These are phyloP conservation scores for Zaprionus lineosus DNA, from an alignment of 2,888 invertebrate genomes.

Conservation along the genomic window DNA sequence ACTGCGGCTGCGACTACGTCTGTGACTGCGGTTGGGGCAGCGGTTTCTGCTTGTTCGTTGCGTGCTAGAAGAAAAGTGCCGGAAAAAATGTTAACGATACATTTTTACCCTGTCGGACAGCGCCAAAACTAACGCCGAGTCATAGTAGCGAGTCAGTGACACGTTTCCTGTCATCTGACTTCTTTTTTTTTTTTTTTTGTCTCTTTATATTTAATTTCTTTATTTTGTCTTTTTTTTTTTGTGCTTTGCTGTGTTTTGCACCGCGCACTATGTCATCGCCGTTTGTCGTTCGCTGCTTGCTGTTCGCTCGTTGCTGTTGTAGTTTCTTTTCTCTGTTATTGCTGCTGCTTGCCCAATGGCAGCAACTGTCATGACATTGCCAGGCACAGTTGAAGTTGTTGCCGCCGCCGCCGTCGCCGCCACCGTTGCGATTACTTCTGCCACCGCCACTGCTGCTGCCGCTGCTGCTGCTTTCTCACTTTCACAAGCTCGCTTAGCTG, in stretches of 20 bases:
- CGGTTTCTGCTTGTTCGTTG: slow-evolving; percentile 42
- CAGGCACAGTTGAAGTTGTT: too few species aligned
- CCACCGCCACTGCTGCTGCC: too few species aligned
- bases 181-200: slow-evolving; percentile 21
- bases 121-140: slow-evolving; percentile 67
- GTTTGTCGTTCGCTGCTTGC: slow-evolving; percentile 28
- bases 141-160: slow-evolving; percentile 60
- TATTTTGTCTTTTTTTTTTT: slow-evolving; percentile 25
- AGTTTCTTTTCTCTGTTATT: slow-evolving; percentile 24
- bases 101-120: slow-evolving; percentile 36
- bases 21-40: slow-evolving; percentile 23
- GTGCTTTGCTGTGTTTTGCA: slow-evolving; percentile 13
- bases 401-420: too few species aligned
- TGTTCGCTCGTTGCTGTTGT: slow-evolving; percentile 21
- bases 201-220: too few species aligned
- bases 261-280: slow-evolving; percentile 51
- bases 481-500: slow-evolving; percentile 54
- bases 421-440: too few species aligned
- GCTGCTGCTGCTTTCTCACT: slow-evolving; percentile 56
- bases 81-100: slow-evolving; percentile 66
- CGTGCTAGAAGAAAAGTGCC: slow-evolving; percentile 63
- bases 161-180: slow-evolving; percentile 66
- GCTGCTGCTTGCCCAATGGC: slow-evolving; percentile 27
- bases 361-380: slow-evolving; percentile 56
- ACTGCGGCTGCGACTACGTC: slow-evolving; percentile 1